Base-by-base conservation (phyloP, 2,113 vertebrate genomes). In the Clinocottus analis region DNA sequence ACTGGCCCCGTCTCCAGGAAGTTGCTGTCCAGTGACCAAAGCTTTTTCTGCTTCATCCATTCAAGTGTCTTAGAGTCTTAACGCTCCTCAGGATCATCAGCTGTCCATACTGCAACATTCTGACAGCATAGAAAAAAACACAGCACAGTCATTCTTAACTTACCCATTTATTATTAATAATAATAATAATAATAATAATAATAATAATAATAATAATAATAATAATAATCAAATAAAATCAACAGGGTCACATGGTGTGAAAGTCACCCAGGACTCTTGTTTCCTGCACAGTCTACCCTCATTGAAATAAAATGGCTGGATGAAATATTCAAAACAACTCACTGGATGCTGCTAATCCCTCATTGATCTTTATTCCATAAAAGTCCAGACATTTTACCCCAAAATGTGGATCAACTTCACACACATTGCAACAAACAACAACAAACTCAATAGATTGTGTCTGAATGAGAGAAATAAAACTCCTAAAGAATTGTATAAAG, bases 21-120 rank as follows among this genome's bases (percentile, higher is more conserved):
- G 79, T 74, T 79, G 85, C 71, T 33, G 78, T 80, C 77, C 74
- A 75, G 82, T 66, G 33, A 63, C 33, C 73, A 75, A 37, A 85
- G 58, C 7, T 51, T 59, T 79, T 69, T 81, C 62, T 35, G 62
- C 85, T 88, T 90, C 75, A 83, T 89, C 80, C 78, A 37, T 82
- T 91, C 61, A 79, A 88, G 90, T 79, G 76, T 91, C 80, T 76
- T 70, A 85, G 77, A 86, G 79, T 87, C 81, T 85, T 51, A 71
- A 31, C n/a, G 75, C 79, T 82, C 72, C 14, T 86, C 78, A 27
- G 59, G 43, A 19, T 51, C 96, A 99, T 98, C 97, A 99, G 97
- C 98, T 99, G 96, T 99, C 97, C 97, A 99, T 98, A 96, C 96
- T 97, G 95, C 95, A 96, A 94, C 96, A 96, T 94, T 97, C 97